phyloP scores from a whole-genome alignment of 2,888 invertebrate genomes.

The Suillia variegata region DNA sequence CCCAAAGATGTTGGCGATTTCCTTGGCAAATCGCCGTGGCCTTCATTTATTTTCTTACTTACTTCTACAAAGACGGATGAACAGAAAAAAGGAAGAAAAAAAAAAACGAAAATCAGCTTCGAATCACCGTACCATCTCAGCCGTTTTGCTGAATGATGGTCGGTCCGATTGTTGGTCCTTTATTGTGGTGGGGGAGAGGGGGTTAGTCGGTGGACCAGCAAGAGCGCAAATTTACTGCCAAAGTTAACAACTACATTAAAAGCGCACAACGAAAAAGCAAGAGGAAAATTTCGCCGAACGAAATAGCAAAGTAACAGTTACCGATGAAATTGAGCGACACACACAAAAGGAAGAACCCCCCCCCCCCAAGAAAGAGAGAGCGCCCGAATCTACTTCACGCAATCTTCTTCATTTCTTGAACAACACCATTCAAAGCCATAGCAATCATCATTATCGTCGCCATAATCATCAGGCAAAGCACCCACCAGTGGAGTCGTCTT shows the following conservation, averaged over 20 bases:
- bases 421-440: conserved; percentile 59
- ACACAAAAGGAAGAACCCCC: not conserved
- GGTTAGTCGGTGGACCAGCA: not conserved
- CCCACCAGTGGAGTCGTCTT: conserved; percentile 59
- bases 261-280: conserved; percentile 30
- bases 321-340: not conserved
- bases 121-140: not conserved
- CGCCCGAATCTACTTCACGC: conserved; percentile 43
- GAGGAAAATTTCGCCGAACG: conserved; percentile 16
- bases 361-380: conserved; percentile 23
- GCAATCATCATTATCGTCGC: conserved; percentile 60
- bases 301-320: not conserved
- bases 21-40: conserved; percentile 42
- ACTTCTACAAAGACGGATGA: no score
- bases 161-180: no score
- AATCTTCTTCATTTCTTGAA: conserved; percentile 57
- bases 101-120: no score
- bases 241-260: conserved; percentile 24
- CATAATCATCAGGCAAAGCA: conserved; percentile 60
- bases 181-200: no score
- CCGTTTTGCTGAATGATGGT: no score
- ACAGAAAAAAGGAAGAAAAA: no score
- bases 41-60: conserved; percentile 41
- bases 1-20: conserved; percentile 48
- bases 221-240: conserved; percentile 18